Evolutionary conservation across 2,113 vertebrate genomes (phyloP).

Genomic region (Syrrhaptes paradoxus): DNA sequence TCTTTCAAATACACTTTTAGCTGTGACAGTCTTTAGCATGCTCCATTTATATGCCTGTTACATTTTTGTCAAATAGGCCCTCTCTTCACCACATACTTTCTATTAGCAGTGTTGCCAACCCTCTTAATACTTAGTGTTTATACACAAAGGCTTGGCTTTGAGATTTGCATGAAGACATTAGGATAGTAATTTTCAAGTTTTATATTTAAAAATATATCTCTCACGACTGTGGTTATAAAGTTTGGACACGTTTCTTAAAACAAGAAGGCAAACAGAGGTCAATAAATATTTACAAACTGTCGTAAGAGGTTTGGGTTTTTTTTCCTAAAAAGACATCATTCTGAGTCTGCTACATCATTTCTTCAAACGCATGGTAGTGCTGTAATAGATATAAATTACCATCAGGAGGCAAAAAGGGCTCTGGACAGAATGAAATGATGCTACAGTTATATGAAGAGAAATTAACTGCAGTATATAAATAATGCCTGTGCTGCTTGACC

Average conservation of each 20-base stretch:
- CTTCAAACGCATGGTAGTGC: neutral
- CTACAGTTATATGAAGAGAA: neutral
- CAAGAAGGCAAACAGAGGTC: neutral
- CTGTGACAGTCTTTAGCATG: neutral
- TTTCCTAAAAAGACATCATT: neutral
- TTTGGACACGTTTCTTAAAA: neutral
- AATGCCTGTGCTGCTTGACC: conserved; percentile 12
- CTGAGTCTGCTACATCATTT: conserved; percentile 5
- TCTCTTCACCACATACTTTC: neutral
- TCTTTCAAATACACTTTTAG: neutral
- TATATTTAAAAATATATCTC: neutral
- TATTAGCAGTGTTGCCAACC: neutral
- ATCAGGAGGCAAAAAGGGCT: conserved; percentile 27
- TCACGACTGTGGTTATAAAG: neutral
- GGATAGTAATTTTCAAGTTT: neutral
- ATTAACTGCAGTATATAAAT: conserved; percentile 13
- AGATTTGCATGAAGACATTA: neutral
- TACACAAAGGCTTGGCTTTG: neutral
- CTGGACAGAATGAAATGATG: conserved; percentile 16
- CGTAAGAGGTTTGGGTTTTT: neutral
- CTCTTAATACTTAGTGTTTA: neutral
- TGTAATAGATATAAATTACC: conserved; percentile 47
- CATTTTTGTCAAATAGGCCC: neutral
- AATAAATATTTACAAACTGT: conserved; percentile 19
- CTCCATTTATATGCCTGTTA: neutral